phyloP scores from a whole-genome alignment of 2,888 invertebrate genomes.

The Fragum fragum region DNA sequence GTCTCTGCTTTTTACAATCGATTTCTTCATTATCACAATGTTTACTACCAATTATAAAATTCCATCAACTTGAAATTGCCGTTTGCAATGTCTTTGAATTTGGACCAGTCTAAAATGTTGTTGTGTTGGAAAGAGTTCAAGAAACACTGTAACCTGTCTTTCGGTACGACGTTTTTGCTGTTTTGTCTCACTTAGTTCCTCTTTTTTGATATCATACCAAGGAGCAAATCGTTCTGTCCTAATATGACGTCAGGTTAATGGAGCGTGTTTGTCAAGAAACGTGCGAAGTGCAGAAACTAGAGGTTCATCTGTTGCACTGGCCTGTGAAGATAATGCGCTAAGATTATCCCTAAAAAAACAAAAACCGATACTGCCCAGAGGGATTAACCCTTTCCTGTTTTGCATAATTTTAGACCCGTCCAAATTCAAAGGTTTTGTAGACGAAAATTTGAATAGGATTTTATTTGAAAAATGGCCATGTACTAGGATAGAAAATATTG shows the following conservation, averaged over 20 bases:
- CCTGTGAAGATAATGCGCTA: background rate
- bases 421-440: no score
- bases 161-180: background rate
- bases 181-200: background rate
- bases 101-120: no score
- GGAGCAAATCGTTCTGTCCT: background rate
- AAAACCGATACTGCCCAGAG: background rate
- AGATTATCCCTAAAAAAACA: background rate
- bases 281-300: background rate
- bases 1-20: no score
- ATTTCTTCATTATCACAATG: no score
- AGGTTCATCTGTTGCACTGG: background rate
- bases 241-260: background rate
- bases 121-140: no score
- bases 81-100: no score
- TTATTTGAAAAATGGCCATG: no score
- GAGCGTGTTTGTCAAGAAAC: background rate
- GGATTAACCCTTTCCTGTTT: background rate
- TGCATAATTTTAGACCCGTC: no score
- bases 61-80: no score
- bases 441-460: no score
- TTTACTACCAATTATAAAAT: no score
- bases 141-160: background rate
- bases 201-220: background rate
- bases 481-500: no score